phyloP scores from a whole-genome alignment of 2,888 invertebrate species.

The Eristalis arbustorum region DNA sequence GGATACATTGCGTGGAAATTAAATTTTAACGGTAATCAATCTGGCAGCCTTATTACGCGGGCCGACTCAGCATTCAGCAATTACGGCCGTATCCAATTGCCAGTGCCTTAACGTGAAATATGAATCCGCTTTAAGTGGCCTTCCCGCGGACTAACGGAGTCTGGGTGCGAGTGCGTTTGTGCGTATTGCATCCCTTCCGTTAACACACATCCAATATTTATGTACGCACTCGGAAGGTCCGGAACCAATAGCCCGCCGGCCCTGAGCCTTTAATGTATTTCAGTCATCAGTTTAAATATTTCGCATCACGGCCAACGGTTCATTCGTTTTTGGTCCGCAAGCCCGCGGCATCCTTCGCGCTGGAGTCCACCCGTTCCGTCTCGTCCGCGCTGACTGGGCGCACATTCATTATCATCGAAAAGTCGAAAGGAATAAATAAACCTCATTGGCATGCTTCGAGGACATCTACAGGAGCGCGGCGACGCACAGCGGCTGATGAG shows the following conservation, averaged over 20 bases:
- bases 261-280: conserved; percentile 39
- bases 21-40: conserved; percentile 49
- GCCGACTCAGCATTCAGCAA: neutral
- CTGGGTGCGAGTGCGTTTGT: neutral
- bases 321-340: conserved; percentile 5
- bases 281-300: conserved; percentile 43
- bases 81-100: neutral
- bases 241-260: neutral
- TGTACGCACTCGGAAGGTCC: neutral
- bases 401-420: conserved; percentile 53
- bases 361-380: neutral
- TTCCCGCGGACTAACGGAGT: neutral
- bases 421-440: conserved; percentile 39
- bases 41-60: conserved; percentile 30
- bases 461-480: conserved; percentile 13
- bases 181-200: conserved; percentile 1
- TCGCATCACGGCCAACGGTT: conserved; percentile 7
- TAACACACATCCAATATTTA: conserved; percentile 27
- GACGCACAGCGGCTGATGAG: neutral
- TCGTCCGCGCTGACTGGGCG: neutral
- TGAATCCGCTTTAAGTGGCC: neutral
- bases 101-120: neutral
- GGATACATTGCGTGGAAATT: conserved; percentile 7
- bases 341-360: neutral
- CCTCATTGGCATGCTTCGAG: conserved; percentile 34